These are phyloP conservation scores for Toxotes lorentzi DNA, from an alignment of 2,797 vertebrate genomes.

Conservation along the genomic window DNA sequence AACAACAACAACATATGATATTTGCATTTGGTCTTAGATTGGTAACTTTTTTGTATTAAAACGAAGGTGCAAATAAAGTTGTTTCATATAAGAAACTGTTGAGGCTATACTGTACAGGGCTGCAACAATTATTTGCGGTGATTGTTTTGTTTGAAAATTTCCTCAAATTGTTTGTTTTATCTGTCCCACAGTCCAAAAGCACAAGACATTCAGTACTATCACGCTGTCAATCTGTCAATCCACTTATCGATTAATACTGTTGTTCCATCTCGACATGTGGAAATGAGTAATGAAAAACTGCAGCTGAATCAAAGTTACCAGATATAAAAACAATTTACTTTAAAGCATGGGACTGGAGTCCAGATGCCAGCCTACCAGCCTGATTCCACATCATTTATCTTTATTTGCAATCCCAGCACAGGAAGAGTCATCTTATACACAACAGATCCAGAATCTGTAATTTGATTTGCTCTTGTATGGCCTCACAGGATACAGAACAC, in stretches of 20 bases:
- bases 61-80: not conserved
- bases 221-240: not conserved
- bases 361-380: not conserved
- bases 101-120: not conserved
- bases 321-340: not conserved
- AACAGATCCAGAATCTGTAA: conserved; percentile 41
- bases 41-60: not conserved
- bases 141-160: not conserved
- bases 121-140: not conserved
- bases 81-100: not conserved
- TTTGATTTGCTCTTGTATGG: conserved; percentile 35
- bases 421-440: conserved; percentile 22
- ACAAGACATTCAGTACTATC: not conserved
- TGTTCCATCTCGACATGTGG: no score
- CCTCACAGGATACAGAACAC: conserved; percentile 22
- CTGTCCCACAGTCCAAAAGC: not conserved
- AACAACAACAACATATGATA: no score
- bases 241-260: not conserved
- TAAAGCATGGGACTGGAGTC: not conserved
- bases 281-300: not conserved
- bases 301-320: not conserved
- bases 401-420: conserved; percentile 16
- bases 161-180: not conserved
- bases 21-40: not conserved
- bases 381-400: not conserved